Conservation (phyloP, 23 tunicate species). For the Corella eumyota region DNA sequence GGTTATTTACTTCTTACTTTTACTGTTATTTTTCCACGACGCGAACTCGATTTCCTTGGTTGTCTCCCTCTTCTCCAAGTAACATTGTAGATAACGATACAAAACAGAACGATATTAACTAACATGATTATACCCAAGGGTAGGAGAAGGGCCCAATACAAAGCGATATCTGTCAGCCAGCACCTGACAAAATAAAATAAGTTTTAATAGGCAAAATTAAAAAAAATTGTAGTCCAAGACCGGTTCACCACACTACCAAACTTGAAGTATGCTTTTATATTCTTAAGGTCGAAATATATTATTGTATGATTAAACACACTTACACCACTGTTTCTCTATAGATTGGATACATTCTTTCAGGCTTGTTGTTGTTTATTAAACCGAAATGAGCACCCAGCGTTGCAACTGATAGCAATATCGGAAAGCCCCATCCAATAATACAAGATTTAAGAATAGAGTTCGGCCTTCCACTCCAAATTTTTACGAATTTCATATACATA, state of each 20-base stretch:
- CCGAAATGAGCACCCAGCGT: slow-evolving; percentile 53
- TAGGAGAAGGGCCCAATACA: too few relatives aligned
- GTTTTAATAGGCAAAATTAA: background rate
- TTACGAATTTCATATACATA: slow-evolving; percentile 82
- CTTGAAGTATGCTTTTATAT: too few relatives aligned
- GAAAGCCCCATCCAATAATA: slow-evolving; percentile 63
- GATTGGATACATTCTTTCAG: slow-evolving; percentile 37
- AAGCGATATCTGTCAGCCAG: too few relatives aligned
- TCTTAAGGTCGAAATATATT: too few relatives aligned
- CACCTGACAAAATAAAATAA: too few relatives aligned
- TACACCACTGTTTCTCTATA: slow-evolving; percentile 48
- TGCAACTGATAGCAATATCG: slow-evolving; percentile 30
- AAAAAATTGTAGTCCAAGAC: background rate
- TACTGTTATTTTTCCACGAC: too few relatives aligned
- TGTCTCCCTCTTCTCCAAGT: too few relatives aligned
- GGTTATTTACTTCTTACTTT: too few relatives aligned
- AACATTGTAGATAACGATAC: too few relatives aligned
- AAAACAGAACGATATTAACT: too few relatives aligned
- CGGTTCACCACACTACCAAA: background rate
- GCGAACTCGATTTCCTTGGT: too few relatives aligned
- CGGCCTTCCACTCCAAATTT: slow-evolving; percentile 36
- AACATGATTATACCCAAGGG: too few relatives aligned
- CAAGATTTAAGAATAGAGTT: slow-evolving; percentile 39
- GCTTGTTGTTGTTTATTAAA: slow-evolving; percentile 3
- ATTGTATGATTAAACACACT: slow-evolving; percentile 13